Conservation (phyloP, 2,888 invertebrate genomes). For the Oxycera nigricornis region DNA sequence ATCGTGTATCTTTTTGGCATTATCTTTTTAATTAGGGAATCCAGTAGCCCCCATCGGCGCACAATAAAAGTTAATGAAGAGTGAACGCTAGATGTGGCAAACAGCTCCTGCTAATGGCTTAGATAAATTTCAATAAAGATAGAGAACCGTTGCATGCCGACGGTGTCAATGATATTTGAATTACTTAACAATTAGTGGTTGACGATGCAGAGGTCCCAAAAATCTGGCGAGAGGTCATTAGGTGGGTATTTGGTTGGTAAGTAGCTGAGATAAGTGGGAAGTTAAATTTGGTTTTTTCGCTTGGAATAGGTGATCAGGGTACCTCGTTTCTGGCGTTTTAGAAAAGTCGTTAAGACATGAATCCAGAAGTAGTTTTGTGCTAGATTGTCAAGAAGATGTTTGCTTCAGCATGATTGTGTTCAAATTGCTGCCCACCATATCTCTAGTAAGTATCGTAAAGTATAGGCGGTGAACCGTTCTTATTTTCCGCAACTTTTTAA, state of each 20-base stretch:
- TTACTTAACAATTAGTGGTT: background rate
- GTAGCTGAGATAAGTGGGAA: background rate
- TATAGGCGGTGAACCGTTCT: too few relatives aligned
- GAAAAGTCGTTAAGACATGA: too few relatives aligned
- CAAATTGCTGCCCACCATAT: too few relatives aligned
- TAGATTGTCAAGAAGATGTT: too few relatives aligned
- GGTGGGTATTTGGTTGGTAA: background rate
- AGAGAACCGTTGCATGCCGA: background rate
- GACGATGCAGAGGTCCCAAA: background rate
- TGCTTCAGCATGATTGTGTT: too few relatives aligned
- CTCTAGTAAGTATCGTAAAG: too few relatives aligned
- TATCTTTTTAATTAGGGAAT: background rate
- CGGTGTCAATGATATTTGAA: conserved; percentile 2
- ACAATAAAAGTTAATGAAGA: background rate
- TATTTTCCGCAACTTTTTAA: too few relatives aligned
- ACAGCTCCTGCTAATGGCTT: conserved; percentile 6
- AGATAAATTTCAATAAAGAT: conserved; percentile 6
- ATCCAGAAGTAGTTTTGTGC: too few relatives aligned
- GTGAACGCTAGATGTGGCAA: background rate
- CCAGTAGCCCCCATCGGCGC: background rate
- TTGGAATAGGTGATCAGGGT: too few relatives aligned
- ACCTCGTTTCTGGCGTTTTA: too few relatives aligned
- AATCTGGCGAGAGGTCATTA: background rate
- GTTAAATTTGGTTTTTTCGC: background rate
- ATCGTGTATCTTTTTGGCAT: background rate